Evolutionary conservation across 2,797 vertebrate genomes (phyloP).

Genomic region (Tarsius wallacei): DNA sequence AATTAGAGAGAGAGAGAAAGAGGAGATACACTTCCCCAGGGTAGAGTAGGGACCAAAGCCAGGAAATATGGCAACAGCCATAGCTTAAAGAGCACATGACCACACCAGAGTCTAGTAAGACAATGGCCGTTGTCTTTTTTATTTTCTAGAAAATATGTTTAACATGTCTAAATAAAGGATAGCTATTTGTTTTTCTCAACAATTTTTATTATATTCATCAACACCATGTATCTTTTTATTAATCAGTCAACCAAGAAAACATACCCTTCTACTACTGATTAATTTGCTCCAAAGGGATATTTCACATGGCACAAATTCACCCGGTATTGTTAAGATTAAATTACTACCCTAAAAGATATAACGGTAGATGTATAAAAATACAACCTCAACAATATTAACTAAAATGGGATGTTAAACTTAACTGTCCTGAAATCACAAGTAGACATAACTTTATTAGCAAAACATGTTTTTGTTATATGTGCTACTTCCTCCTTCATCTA

Average conservation of each 20-base stretch:
- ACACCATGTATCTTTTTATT: not conserved
- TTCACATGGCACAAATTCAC: conserved; percentile 8
- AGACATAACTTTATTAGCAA: not conserved
- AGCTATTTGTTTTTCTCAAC: not conserved
- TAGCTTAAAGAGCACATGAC: no score
- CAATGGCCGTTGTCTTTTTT: not conserved
- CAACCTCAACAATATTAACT: not conserved
- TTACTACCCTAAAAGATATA: conserved; percentile 19
- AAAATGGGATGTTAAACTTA: not conserved
- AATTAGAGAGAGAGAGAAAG: no score
- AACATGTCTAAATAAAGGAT: not conserved
- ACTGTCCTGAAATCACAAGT: not conserved
- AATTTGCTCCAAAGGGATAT: conserved; percentile 26
- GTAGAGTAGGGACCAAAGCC: no score
- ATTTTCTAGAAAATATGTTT: not conserved
- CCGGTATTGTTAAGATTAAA: not conserved
- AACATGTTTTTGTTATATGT: conserved; percentile 12
- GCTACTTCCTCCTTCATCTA: not conserved
- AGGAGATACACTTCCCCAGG: no score
- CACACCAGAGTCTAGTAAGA: no score
- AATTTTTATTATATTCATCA: not conserved
- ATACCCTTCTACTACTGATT: not conserved
- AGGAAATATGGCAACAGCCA: no score
- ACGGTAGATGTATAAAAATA: not conserved
- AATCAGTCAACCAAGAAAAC: conserved; percentile 27